Conservation (phyloP, 1,140 invertebrate species). For the Trichonephila clavipes region DNA sequence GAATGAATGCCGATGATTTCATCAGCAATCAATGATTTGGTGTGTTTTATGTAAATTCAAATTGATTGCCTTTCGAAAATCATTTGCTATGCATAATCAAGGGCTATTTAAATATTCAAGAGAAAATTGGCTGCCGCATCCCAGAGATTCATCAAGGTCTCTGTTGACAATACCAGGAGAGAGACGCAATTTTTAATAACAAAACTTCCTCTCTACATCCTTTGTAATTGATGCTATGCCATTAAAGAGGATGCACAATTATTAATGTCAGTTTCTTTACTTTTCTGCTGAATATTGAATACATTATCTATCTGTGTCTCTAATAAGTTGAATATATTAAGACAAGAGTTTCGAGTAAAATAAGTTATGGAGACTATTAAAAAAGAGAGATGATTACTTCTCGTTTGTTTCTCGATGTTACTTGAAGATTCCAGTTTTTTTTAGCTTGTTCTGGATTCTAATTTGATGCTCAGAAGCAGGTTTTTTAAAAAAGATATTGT, state of each 20-base stretch:
- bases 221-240: not conserved
- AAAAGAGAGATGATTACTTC: not conserved
- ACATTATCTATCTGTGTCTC: constrained; percentile 12
- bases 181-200: constrained; percentile 25
- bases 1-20: not conserved
- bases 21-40: not conserved
- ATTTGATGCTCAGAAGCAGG: not conserved
- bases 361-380: not conserved
- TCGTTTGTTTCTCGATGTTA: not conserved
- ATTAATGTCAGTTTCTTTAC: not conserved
- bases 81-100: constrained; percentile 8
- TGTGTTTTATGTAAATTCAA: constrained; percentile 21
- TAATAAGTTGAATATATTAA: constrained; percentile 35
- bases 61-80: not conserved
- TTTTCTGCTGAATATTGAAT: constrained; percentile 19
- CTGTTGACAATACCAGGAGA: not conserved
- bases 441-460: not conserved
- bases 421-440: not conserved
- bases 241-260: constrained; percentile 5
- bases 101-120: constrained; percentile 5
- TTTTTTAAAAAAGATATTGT: not conserved
- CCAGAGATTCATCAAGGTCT: not conserved
- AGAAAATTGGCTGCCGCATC: not conserved
- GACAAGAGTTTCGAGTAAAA: not conserved
- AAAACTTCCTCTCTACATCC: not conserved